These are phyloP conservation scores for Stenurella melanura DNA, from an alignment of 2,888 invertebrate species.

Conservation along the genomic window DNA sequence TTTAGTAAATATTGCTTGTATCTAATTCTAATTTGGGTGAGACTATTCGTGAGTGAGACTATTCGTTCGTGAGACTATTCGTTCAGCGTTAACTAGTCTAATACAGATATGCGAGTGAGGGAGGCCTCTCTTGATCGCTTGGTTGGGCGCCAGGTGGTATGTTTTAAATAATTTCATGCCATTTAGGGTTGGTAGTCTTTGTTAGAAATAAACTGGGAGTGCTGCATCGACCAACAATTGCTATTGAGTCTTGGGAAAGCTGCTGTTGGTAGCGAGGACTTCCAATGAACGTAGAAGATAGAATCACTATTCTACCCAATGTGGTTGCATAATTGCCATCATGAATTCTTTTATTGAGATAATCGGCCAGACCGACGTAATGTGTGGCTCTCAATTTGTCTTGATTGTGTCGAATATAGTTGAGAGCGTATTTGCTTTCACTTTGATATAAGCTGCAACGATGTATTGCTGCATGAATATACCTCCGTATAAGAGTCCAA, in stretches of 20 bases:
- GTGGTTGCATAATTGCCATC: conserved; percentile 3
- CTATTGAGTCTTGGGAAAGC: conserved; percentile 29
- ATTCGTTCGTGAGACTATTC: conserved; percentile 3
- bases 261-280: neutral
- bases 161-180: neutral
- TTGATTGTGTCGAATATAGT: conserved; percentile 26
- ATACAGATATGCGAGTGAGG: conserved; percentile 43
- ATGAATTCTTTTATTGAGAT: neutral
- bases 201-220: conserved; percentile 48
- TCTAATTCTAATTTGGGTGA: neutral
- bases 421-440: conserved; percentile 16
- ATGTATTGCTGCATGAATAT: conserved; percentile 47
- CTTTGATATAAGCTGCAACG: conserved; percentile 35
- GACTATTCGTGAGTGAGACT: conserved; percentile 14
- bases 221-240: conserved; percentile 34
- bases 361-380: conserved; percentile 12
- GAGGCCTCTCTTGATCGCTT: conserved; percentile 39
- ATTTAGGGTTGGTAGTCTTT: conserved; percentile 48
- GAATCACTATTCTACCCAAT: conserved; percentile 30
- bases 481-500: conserved; percentile 33
- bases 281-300: conserved; percentile 26
- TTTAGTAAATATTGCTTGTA: conserved; percentile 48
- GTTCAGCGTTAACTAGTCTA: neutral
- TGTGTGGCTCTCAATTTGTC: neutral
- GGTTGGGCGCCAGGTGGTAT: neutral